Evolutionary conservation across 2,797 vertebrate species (phyloP), one percentile per base, ranked within the genome.

Genomic region (Leucoraja ocellata): DNA sequence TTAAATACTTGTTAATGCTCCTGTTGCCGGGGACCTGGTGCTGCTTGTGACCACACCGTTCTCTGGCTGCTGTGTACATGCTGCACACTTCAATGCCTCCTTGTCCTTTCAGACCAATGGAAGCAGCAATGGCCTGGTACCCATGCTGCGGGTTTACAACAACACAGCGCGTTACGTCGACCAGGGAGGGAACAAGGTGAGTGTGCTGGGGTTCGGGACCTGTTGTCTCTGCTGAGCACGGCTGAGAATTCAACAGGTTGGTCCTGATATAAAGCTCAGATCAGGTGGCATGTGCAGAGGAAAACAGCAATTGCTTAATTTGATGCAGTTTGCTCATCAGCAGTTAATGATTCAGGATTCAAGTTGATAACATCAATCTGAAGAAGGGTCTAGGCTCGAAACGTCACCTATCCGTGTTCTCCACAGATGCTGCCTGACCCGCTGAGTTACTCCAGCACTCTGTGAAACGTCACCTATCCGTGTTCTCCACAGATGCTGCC

Each of bases 91-190:
- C 28, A 61, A 61, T 28, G 18, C n/a, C 18, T 84, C 10, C 73
- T 63, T 76, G 92, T 28, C 93, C 3, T 94, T 95, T 94, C 95
- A 98, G 98, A 99, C 99, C 5, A 99, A 99, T 0, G 99, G 99
- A 1, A 99, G 98, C 94, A 99, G 99, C 88, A 99, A 99, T 0
- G 99, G 99, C 21, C 96, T 99, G 0, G 98, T 99, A 3, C 99
- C 99, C 0, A 99, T 99, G 99, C 96, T 99, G 93, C 96, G 99
- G 39, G 99, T 99, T 1, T 99, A 99, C 96, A 99, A 99, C 95
- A 99, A 99, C 96, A 99, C 99, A 0, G 99, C 99, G 0, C 98
- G 99, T 0, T 99, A 99, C 0, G 99, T 99, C 25, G 99, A 99
- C 94, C 99, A 99, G 93, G 99, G 99, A 0, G 99, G 99, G 54